Percentiles rank a stretch among this genome's conserved stretches.
These are phyloP conservation scores for Phymatocera aterrima DNA, from an alignment of 2,888 invertebrate genomes.

Conservation along the genomic window DNA sequence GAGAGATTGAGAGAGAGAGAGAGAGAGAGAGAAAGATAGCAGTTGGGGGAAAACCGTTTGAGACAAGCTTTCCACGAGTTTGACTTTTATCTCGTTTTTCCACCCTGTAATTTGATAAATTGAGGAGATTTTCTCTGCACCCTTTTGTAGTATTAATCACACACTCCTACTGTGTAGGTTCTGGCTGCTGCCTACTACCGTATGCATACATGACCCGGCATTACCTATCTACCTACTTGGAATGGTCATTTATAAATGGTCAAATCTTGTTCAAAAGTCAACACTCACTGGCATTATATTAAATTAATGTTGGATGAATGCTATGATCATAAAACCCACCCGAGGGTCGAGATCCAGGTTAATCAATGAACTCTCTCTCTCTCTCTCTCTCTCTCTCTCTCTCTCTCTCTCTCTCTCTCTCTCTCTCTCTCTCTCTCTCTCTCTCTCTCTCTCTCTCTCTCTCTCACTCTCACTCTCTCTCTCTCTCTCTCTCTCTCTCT, in stretches of 20 bases:
- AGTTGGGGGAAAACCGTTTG: conserved; percentile 51
- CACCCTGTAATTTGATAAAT: conserved; percentile 75
- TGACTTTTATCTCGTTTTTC: conserved; percentile 72
- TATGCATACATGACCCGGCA: conserved; percentile 73
- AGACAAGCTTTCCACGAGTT: conserved; percentile 66
- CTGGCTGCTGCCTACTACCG: conserved; percentile 52
- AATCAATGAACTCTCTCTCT: conserved; percentile 3
- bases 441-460: too few relatives aligned
- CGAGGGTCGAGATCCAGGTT: neutral
- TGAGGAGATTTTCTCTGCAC: conserved; percentile 69
- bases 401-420: too few relatives aligned
- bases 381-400: too few relatives aligned
- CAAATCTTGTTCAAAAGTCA: conserved; percentile 72
- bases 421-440: too few relatives aligned
- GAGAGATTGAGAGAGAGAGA: neutral
- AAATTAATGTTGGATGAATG: conserved; percentile 74
- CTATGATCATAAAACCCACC: conserved; percentile 60
- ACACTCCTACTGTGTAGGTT: conserved; percentile 31
- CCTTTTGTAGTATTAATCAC: conserved; percentile 71
- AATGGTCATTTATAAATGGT: conserved; percentile 70
- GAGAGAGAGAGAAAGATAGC: conserved; percentile 25
- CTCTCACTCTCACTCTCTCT: too few relatives aligned
- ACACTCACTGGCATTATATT: conserved; percentile 60
- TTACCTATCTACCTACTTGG: conserved; percentile 55
- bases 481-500: too few relatives aligned